Evolutionary conservation across 2,797 vertebrate species (phyloP), one percentile per base, ranked within the genome.

Genomic region (Cirrhinus molitorella): DNA sequence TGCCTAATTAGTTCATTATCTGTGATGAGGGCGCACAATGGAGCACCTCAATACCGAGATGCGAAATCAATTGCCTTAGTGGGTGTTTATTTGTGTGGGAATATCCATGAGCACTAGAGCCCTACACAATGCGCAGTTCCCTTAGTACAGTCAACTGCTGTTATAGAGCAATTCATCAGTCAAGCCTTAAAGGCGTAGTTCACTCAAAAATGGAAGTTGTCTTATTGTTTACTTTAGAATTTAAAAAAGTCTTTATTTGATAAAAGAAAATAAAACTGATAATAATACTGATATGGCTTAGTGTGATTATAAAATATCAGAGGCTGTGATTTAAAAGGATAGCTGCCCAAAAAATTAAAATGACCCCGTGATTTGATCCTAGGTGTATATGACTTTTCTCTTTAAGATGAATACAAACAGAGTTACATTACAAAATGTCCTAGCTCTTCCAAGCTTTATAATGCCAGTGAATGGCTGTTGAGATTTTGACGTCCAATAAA

Each of bases 1-100:
- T 80, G 80, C 37, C 34, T 78, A 87, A 81, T 88, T 83, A 81
- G 37, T 75, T 76, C 49, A 55, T 74, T 85, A 80, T 78, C 45
- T 83, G 23, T 68, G 84, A 83, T 43, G 68, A 75, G 75, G 23
- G 47, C 17, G 23, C 78, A 71, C 83, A 84, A 76, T 78, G 63
- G 59, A 85, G 79, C 51, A 79, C 79, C 81, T 87, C 21, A 87
- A 87, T 82, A 37, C 34, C 21, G 53, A 43, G 47, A 84, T 66
- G 75, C 63, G 16, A 84, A 84, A 81, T 75, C 71, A 74, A 57
- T 79, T 82, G 37, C 23, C 55, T 65, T 73, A 31, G 68, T 72
- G 63, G 70, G 45, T 81, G 59, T 78, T 70, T 71, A 59, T 59
- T 78, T 61, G 37, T 80, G 49, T 57, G 57, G 49, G 68, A 25